phyloP scores from a whole-genome alignment of 2,797 vertebrate species.

The Schizopygopsis malacanthus region DNA sequence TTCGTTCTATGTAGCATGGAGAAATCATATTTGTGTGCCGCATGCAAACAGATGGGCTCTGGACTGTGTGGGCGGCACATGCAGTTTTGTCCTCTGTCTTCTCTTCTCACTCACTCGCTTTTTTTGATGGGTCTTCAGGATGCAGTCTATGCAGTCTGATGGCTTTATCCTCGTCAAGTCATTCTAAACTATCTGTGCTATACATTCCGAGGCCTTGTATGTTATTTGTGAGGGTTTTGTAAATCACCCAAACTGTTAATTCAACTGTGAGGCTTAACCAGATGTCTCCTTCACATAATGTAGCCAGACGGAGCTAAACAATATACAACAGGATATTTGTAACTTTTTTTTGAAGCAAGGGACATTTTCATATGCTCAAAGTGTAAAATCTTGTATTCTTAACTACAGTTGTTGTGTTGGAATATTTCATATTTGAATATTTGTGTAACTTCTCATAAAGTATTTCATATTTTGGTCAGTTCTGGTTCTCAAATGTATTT shows the following conservation, averaged over 20 bases:
- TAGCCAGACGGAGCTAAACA: conserved; percentile 2
- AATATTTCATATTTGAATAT: not conserved
- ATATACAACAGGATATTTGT: not conserved
- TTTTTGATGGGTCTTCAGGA: conserved; percentile 48
- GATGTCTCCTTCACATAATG: conserved; percentile 47
- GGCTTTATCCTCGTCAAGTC: conserved; percentile 54
- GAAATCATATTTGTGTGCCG: conserved; percentile 57
- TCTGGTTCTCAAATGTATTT: not conserved
- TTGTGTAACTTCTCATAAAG: not conserved
- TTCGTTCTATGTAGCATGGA: conserved; percentile 53
- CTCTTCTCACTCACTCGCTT: conserved; percentile 35
- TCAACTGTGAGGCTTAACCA: conserved; percentile 54
- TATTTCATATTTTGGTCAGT: not conserved
- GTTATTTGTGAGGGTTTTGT: conserved; percentile 55
- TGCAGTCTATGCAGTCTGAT: conserved; percentile 57
- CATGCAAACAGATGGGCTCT: conserved; percentile 65
- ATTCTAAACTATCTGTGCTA: conserved; percentile 55
- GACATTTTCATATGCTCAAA: not conserved
- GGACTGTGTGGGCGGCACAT: conserved; percentile 66
- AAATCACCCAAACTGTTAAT: conserved; percentile 55
- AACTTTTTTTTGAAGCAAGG: not conserved
- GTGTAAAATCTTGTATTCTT: not conserved
- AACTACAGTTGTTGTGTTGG: not conserved
- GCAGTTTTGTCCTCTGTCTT: conserved; percentile 60
- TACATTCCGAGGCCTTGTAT: conserved; percentile 57